Conservation (phyloP, 2,888 invertebrate species). For the Eilema griseolum region DNA sequence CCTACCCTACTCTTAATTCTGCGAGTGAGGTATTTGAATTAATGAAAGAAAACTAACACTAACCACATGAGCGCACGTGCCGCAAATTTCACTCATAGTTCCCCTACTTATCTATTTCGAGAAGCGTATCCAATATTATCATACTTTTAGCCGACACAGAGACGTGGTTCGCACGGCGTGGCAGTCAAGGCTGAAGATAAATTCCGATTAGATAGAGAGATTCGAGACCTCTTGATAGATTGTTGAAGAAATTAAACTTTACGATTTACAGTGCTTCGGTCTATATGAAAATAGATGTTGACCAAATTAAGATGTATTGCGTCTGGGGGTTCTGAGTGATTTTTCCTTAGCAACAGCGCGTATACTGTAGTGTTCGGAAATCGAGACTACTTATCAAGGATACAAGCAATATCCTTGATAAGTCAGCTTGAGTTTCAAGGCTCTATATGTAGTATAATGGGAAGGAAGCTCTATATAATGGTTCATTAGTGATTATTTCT, state of each 20-base stretch:
- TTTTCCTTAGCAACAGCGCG: neutral
- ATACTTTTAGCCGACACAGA: slow-evolving; percentile 31
- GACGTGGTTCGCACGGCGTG: slow-evolving; percentile 34
- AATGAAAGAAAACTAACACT: neutral
- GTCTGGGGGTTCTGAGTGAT: neutral
- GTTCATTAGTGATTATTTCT: neutral
- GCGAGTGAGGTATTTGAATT: neutral
- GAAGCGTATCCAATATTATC: slow-evolving; percentile 45
- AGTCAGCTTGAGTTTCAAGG: neutral
- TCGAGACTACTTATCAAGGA: neutral
- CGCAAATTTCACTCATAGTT: slow-evolving; percentile 5
- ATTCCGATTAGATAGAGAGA: slow-evolving; percentile 62
- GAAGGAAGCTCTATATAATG: neutral
- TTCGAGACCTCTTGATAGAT: slow-evolving; percentile 47
- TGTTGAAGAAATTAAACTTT: slow-evolving; percentile 15
- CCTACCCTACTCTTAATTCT: neutral
- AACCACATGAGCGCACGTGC: neutral
- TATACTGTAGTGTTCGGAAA: neutral
- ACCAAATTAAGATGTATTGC: slow-evolving; percentile 5
- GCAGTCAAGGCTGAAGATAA: slow-evolving; percentile 59
- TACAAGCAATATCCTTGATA: neutral
- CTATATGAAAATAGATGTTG: neutral
- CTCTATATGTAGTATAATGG: too few relatives aligned
- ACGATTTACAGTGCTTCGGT: neutral
- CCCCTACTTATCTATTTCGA: slow-evolving; percentile 44